phyloP scores from a whole-genome alignment of 2,888 invertebrate species.

The Coleophora deauratella region DNA sequence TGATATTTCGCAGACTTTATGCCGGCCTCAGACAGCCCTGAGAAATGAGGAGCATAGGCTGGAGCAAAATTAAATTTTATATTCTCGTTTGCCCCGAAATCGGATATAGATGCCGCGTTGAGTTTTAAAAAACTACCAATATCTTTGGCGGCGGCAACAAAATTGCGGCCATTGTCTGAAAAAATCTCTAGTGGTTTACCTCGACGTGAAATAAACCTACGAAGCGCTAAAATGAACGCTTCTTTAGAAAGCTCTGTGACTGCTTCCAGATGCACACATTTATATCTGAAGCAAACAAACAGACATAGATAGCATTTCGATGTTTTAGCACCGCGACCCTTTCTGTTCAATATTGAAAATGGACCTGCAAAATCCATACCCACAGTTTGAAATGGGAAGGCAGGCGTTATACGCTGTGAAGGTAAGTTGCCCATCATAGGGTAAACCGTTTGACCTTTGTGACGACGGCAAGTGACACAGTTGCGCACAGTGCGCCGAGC shows the following conservation, averaged over 20 bases:
- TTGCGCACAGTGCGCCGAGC: constrained; percentile 7
- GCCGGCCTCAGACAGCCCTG: constrained; percentile 7
- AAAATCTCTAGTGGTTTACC: constrained; percentile 12
- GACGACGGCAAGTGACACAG: constrained; percentile 8
- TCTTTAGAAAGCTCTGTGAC: constrained; percentile 13
- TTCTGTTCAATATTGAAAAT: constrained; percentile 10
- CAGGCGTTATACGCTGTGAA: constrained; percentile 1
- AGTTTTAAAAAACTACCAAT: not conserved
- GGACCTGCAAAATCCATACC: constrained; percentile 17
- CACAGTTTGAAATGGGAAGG: constrained; percentile 9
- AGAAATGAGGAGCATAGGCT: constrained; percentile 6
- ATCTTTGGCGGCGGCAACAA: constrained; percentile 12
- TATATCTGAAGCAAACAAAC: constrained; percentile 16
- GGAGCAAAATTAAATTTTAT: constrained; percentile 7
- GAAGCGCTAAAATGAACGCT: constrained; percentile 11
- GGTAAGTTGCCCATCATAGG: constrained; percentile 15
- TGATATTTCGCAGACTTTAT: constrained; percentile 1
- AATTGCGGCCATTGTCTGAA: constrained; percentile 15
- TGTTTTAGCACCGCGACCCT: constrained; percentile 9
- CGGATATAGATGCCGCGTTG: constrained; percentile 1
- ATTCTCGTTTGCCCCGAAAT: constrained; percentile 1
- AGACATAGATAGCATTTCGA: constrained; percentile 16
- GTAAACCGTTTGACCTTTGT: constrained; percentile 6
- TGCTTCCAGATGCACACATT: not conserved
- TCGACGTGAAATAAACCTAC: constrained; percentile 16